Base-by-base conservation (phyloP, 2,113 vertebrate species). In the Cochlearius cochlearius region DNA sequence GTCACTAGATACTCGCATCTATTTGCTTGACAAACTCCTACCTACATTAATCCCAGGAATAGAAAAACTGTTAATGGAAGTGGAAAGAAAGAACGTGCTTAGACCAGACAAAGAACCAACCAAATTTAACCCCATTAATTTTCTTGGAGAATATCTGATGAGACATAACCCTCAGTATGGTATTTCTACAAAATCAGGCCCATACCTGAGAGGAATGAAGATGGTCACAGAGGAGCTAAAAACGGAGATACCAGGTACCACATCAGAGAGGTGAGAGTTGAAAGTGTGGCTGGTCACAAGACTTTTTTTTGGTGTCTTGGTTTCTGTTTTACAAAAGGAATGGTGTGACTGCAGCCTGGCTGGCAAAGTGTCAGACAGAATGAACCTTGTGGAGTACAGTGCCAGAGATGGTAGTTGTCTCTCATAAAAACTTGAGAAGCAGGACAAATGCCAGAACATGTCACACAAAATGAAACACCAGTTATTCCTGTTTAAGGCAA, bases 61-160 rank as follows among this genome's bases (percentile, higher is more conserved):
- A 47, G 98, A 98, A 95, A 96, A 97, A 19, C 94, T 98, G 66
- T 84, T 98, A 67, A 97, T 87, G 89, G 96, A 98, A 87, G 96
- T 97, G 32, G 97, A 98, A 95, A 98, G 97, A 91, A 98, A 96
- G 94, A 95, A 98, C 23, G 87, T 98, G 72, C 94, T 98, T 45
- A 83, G 84, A 34, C 64, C 87, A 36, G 90, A 59, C 55, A 78
- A 85, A 72, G 63, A 92, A 52, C 69, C 96, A 83, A 75, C 17
- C 55, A 92, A 71, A 8, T 98, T 99, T 92, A 95, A 98, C 64
- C 97, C 98, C 41, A 47, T 98, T 66, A 96, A 62, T 94, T 97
- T 96, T 90, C 96, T 99, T 87, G 98, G 96, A 38, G 98, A 98
- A 81, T 98, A 98, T 67, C 97, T 99, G 96, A 98, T 98, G 98